These are phyloP conservation scores for Phenganax subtilis DNA, from an alignment of 92 coral and sea anemone species.

Conservation along the genomic window DNA sequence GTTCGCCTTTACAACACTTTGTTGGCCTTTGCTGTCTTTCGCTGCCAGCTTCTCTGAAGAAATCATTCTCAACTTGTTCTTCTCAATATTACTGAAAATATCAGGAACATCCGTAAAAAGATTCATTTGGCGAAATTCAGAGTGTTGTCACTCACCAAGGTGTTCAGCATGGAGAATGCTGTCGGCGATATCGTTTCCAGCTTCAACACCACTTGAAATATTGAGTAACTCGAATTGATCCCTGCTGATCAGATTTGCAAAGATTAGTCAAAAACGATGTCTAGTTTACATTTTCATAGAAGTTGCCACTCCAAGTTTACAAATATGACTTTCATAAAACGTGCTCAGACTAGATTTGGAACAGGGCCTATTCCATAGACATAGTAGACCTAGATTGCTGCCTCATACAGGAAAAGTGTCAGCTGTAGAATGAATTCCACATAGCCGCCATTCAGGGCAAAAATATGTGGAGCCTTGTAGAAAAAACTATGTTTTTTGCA, in stretches of 20 bases:
- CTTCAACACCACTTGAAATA: neutral
- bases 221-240: slow-evolving; percentile 13
- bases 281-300: no score
- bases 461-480: no score
- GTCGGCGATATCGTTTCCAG: neutral
- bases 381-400: no score
- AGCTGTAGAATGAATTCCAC: no score
- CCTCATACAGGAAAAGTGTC: no score
- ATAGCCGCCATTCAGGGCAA: no score
- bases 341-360: no score
- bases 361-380: no score
- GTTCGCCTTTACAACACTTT: neutral
- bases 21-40: slow-evolving; percentile 23
- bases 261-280: no score
- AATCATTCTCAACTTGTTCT: slow-evolving; percentile 7
- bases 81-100: slow-evolving; percentile 16
- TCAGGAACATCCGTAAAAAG: slow-evolving; percentile 10
- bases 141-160: slow-evolving; percentile 19
- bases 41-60: slow-evolving; percentile 12
- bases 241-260: slow-evolving; percentile 14
- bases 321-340: no score
- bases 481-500: no score
- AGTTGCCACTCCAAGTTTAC: no score
- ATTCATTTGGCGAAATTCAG: slow-evolving; percentile 24
- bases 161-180: slow-evolving; percentile 6